A percentile compares a stretch with the other conserved stretches of the same genome.
Conservation (phyloP, 2,888 invertebrate species). For the Alloplasta piceator region DNA sequence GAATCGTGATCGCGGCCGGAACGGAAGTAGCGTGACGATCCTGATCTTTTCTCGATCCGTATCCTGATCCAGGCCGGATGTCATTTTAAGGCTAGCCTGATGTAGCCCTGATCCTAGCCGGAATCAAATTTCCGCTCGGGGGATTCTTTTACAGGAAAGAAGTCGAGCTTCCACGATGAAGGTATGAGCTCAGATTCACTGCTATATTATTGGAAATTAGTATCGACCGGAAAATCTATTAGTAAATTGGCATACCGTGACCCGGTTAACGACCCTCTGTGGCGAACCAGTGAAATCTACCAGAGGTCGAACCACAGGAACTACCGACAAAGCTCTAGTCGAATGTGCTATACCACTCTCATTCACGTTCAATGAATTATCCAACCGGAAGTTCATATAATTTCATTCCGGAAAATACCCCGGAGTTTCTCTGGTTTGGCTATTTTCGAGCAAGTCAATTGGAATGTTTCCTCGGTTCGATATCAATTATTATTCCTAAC, state of each 20-base stretch:
- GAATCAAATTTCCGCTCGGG: too few species aligned
- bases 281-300: conserved; percentile 46
- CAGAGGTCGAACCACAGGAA: conserved; percentile 17
- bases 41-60: too few species aligned
- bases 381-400: conserved; percentile 67
- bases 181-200: not conserved
- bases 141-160: not conserved
- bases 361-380: conserved; percentile 47
- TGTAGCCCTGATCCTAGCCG: too few species aligned
- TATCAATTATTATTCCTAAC: conserved; percentile 68
- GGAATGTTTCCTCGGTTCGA: conserved; percentile 59
- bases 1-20: too few species aligned
- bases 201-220: conserved; percentile 24
- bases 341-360: conserved; percentile 12
- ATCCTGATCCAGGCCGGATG: too few species aligned
- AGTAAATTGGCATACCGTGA: conserved; percentile 50
- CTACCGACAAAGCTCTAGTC: conserved; percentile 16
- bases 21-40: too few species aligned
- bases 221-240: conserved; percentile 51
- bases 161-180: not conserved
- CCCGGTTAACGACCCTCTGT: conserved; percentile 52
- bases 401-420: conserved; percentile 52
- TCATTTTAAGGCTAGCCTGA: too few species aligned
- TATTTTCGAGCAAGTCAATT: conserved; percentile 62
- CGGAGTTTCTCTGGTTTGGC: conserved; percentile 41